phyloP scores from a whole-genome alignment of 1,140 invertebrate species.

The Eufriesea mexicana region DNA sequence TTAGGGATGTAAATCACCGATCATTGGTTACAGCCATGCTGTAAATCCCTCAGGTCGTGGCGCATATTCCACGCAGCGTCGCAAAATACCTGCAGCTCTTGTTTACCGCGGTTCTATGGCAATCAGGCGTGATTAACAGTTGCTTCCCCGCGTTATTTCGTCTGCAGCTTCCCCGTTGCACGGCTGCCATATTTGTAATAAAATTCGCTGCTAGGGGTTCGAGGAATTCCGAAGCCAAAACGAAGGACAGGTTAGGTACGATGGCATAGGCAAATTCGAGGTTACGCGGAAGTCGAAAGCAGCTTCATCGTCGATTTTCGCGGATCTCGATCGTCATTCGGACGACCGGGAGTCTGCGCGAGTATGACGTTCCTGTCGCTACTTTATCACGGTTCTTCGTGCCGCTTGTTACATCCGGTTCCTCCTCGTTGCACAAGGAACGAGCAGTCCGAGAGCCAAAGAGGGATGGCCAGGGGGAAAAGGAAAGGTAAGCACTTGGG shows the following conservation, averaged over 20 bases:
- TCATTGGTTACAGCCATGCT: background rate
- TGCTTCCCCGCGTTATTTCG: slow-evolving; percentile 51
- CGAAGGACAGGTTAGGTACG: background rate
- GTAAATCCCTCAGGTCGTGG: slow-evolving; percentile 3
- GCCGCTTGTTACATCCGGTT: background rate
- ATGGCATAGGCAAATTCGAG: background rate
- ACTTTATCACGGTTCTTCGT: background rate
- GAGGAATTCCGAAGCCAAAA: slow-evolving; percentile 6
- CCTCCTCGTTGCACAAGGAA: background rate
- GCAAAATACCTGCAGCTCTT: slow-evolving; percentile 48
- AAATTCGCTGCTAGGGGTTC: slow-evolving; percentile 40
- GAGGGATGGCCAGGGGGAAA: background rate
- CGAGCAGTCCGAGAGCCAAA: background rate
- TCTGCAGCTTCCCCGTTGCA: slow-evolving; percentile 56
- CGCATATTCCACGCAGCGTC: slow-evolving; percentile 23
- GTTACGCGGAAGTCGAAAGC: background rate
- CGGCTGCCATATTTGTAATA: slow-evolving; percentile 58
- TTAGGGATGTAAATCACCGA: slow-evolving; percentile 10
- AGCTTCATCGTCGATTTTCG: background rate
- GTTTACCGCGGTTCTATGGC: slow-evolving; percentile 53
- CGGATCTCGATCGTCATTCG: background rate
- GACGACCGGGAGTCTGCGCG: background rate
- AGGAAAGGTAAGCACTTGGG: slow-evolving; percentile 40
- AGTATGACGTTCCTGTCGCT: background rate
- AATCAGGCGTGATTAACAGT: slow-evolving; percentile 65